Base-by-base conservation (phyloP, 2,888 invertebrate genomes). In the Linyphia triangularis region DNA sequence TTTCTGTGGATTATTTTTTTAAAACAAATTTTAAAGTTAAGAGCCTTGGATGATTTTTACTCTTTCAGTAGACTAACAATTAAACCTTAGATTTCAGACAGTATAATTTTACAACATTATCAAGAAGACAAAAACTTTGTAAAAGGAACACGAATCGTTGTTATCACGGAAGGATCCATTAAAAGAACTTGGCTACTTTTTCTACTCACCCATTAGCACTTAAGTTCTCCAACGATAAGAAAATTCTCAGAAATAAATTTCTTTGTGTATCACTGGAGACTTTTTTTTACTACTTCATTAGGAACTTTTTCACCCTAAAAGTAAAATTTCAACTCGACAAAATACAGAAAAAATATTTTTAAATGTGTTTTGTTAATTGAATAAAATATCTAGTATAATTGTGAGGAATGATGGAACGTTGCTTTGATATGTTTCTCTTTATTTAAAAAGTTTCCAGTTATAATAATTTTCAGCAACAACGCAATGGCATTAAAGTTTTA, bases 131-230 rank as follows among this genome's bases (percentile, higher is more conserved):
- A 13, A n/a, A 51, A n/a, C 13, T 51, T 51, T n/a, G 13, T n/a
- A 51, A 51, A 51, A 51, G 51, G n/a, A 51, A 51, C n/a, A 16
- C 13, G n/a, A 51, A 51, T 51, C 51, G 51, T 51, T 51, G 51
- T 51, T 51, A 51, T 51, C 51, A 13, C n/a, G n/a, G 51, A 16
- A 51, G 51, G n/a, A 13, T 1, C 51, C 51, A 51, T 51, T 51
- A 51, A 51, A 51, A 51, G 51, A 51, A n/a, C 51, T 51, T 51
- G 51, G 51, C n/a, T 51, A 69, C 37, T 40, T 69, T 69, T 69
- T 40, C 19, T 24, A 33, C 51, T 51, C 16, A 10, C 24, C 69
- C 40, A 40, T 69, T 69, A 69, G 69, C 69, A 69, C 69, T 69
- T 69, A 69, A 40, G 37, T 22, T 37, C 37, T 24, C 10, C 37